Base-by-base conservation (phyloP, 2,113 vertebrate genomes). In the Cephalopholis sonnerati region DNA sequence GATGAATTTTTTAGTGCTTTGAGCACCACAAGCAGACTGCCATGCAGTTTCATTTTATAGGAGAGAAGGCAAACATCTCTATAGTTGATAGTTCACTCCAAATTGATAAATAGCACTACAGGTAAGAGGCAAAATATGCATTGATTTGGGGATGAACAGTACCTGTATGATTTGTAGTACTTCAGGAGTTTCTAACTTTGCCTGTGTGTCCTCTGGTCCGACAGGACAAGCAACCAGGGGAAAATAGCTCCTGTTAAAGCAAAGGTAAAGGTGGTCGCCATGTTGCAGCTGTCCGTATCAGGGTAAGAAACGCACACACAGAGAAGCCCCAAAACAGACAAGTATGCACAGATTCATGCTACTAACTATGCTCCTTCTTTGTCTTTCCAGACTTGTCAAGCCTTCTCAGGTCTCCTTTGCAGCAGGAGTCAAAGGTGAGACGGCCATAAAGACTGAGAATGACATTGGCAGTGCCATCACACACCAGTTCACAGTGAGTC, bases 361-460 rank as follows among this genome's bases (percentile, higher is more conserved):
- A 6, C 50, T 82, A 13, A 86, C 16, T 39, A 29, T 51, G 11
- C 10, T n/a, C 53, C 50, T 5, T 63, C 36, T n/a, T n/a, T 66
- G 9, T 86, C 22, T 72, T 41, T 72, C 10, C 84, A 99, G 98
- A 82, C 95, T 96, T 87, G 97, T 96, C 57, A 96, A 96, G 78
- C 98, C 98, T 68, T 98, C 98, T 80, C 98, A 99, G 95, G 95
- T 97, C 0, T 98, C 97, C 92, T 99, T 97, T 91, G 88, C 95
- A 25, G 97, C 96, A 58, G 41, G 78, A 0, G 89, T 95, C 6
- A 55, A 94, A 87, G 96, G 96, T 62, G 96, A 97, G 79, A 93
- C 92, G 36, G 96, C 95, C 50, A 94, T 98, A 93, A 96, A 96
- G 87, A 90, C 92, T 53, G 96, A 98, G 93, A 95, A 93, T 27